Base-by-base conservation (phyloP, 2,797 vertebrate genomes). In the Syngnathus rostellatus region DNA sequence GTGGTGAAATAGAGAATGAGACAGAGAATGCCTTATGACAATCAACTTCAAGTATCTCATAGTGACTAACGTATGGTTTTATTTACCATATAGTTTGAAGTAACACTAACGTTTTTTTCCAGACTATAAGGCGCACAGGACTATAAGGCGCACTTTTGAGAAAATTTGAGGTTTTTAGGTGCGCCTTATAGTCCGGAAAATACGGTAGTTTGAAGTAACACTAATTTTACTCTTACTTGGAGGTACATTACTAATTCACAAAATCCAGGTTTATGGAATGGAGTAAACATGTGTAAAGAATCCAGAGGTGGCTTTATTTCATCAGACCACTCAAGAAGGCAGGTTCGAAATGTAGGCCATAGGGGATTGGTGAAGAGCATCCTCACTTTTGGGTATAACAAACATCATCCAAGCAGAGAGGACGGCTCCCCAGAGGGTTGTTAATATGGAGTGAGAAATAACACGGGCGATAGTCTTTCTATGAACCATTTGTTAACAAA, bases 1-100 rank as follows among this genome's bases (percentile, higher is more conserved):
- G 73, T 79, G 69, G 66, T 62, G 67, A 73, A 81, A 83, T 70
- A 78, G 81, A 31, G 31, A 4, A 31, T 63, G 68, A 76, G 81
- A 73, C 41, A 77, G 69, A 78, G 23, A 21, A 54, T 25, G 21
- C 21, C 21, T 54, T 5, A 54, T 54, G 21, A 54, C n/a, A 12
- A 25, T 54, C 14, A 54, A 38, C 14, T 14, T 2, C 19, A 51
- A n/a, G 50, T 9, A 51, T 31, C 31, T 31, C 31, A 31, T 31
- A 31, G 31, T 31, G 3, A 31, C 31, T 31, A 31, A 31, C 31
- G 3, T 31, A 3, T 25, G 1, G 2, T 31, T 31, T 31, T 31
- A 31, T 31, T 31, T 31, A 31, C 31, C 3, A 31, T 31, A 31
- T 31, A 31, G 31, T 31, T 31, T 31, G 31, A 31, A 31, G 31